A percentile compares a stretch with the other conserved stretches of the same genome.
Evolutionary conservation across 2,113 vertebrate genomes (phyloP).

Genomic region (Brachionichthys hirsutus): DNA sequence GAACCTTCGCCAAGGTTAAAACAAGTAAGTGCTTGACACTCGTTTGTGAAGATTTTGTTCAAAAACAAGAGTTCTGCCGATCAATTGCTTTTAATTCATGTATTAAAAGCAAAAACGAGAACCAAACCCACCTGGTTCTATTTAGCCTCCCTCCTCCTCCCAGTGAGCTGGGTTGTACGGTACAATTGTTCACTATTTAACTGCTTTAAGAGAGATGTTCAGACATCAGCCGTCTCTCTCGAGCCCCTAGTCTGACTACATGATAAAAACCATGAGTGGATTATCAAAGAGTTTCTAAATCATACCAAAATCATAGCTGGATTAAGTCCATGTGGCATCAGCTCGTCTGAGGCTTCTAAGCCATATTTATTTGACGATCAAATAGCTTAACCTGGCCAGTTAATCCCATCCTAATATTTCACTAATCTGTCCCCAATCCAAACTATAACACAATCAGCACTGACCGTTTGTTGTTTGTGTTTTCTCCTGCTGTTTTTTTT

Average conservation of each 20-base stretch:
- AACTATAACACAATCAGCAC: conserved; percentile 61
- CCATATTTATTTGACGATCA: conserved; percentile 76
- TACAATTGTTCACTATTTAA: too few relatives aligned
- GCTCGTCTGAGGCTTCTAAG: conserved; percentile 63
- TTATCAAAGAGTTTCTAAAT: conserved; percentile 66
- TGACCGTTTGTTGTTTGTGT: conserved; percentile 53
- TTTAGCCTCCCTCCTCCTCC: too few relatives aligned
- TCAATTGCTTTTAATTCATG: too few relatives aligned
- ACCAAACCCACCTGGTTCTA: too few relatives aligned
- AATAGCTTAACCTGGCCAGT: conserved; percentile 72
- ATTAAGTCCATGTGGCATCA: conserved; percentile 70
- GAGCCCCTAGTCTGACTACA: conserved; percentile 35
- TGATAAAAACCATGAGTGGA: conserved; percentile 67
- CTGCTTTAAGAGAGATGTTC: neutral
- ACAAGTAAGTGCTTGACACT: too few relatives aligned
- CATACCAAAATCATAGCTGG: conserved; percentile 66
- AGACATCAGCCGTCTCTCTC: conserved; percentile 21
- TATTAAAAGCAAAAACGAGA: too few relatives aligned
- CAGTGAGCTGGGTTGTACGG: too few relatives aligned
- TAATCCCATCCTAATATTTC: conserved; percentile 73
- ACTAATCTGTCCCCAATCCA: conserved; percentile 73
- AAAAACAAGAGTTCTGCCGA: too few relatives aligned
- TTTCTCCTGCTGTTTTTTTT: conserved; percentile 3
- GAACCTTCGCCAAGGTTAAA: too few relatives aligned
- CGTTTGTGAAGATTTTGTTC: too few relatives aligned